Percentiles rank a stretch among this genome's conserved stretches.
Evolutionary conservation across 30 jellyfish, hydroid and myxozoan species (phyloP).

Genomic region (Sanderia malayensis): DNA sequence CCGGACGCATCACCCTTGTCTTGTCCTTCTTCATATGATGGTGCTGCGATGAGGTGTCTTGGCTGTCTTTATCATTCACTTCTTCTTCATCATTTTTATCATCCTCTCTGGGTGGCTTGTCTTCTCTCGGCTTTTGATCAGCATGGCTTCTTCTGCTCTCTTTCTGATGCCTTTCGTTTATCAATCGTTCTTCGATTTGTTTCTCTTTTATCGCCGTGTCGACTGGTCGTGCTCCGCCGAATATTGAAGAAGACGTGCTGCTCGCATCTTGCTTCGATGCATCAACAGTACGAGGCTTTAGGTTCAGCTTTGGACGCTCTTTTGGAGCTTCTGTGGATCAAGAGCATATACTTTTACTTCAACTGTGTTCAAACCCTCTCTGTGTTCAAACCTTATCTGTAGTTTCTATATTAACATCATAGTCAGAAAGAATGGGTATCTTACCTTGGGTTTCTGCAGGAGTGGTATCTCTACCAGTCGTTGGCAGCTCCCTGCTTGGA

Average conservation of each 20-base stretch:
- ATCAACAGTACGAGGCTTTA: slow-evolving; percentile 76
- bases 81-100: neutral
- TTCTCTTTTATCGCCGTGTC: slow-evolving; percentile 89
- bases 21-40: slow-evolving; percentile 30
- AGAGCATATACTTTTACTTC: no score
- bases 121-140: neutral
- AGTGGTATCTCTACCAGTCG: no score
- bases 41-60: slow-evolving; percentile 14
- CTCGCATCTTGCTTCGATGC: slow-evolving; percentile 15
- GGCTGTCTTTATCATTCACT: neutral
- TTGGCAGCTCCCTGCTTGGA: no score
- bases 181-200: slow-evolving; percentile 69
- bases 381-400: no score
- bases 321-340: slow-evolving; percentile 38
- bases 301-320: slow-evolving; percentile 85
- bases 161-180: slow-evolving; percentile 8
- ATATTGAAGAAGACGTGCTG: slow-evolving; percentile 62
- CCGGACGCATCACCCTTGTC: slow-evolving; percentile 59
- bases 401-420: no score
- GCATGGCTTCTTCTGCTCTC: neutral
- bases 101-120: neutral
- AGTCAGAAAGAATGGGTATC: no score
- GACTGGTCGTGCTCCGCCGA: slow-evolving; percentile 98
- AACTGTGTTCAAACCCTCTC: no score
- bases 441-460: no score